Conservation (phyloP, 2,797 vertebrate species). For the Urocyon cinereoargenteus region DNA sequence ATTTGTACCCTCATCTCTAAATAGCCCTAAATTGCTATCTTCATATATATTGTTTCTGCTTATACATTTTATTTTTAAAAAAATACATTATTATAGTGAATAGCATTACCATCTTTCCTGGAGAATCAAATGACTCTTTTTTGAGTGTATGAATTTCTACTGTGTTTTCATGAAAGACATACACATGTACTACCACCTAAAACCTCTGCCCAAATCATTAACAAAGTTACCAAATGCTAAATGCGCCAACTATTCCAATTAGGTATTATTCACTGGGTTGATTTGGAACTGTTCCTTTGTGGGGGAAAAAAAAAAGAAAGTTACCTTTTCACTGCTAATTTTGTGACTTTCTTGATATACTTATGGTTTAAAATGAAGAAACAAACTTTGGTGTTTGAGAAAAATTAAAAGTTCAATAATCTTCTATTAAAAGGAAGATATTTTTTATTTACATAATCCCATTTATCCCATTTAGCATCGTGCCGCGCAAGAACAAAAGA, state of each 20-base stretch:
- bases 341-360: conserved; percentile 35
- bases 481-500: conserved; percentile 64
- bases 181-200: background rate
- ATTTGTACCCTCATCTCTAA: background rate
- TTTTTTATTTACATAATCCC: conserved; percentile 60
- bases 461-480: conserved; percentile 17
- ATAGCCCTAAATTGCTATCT: background rate
- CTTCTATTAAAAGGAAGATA: conserved; percentile 47
- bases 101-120: conserved; percentile 20
- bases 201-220: background rate
- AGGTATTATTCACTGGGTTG: background rate
- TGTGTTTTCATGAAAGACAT: background rate
- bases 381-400: conserved; percentile 52
- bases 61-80: background rate
- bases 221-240: background rate
- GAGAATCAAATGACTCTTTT: conserved; percentile 16
- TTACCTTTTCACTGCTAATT: conserved; percentile 56
- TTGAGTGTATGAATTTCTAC: background rate
- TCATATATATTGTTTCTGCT: conserved; percentile 29
- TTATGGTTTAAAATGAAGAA: conserved; percentile 44
- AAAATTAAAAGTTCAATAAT: conserved; percentile 46
- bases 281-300: background rate
- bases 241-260: background rate
- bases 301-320: background rate
- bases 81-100: background rate